Evolutionary conservation across 2,113 vertebrate species (phyloP).

Genomic region (Menura novaehollandiae): DNA sequence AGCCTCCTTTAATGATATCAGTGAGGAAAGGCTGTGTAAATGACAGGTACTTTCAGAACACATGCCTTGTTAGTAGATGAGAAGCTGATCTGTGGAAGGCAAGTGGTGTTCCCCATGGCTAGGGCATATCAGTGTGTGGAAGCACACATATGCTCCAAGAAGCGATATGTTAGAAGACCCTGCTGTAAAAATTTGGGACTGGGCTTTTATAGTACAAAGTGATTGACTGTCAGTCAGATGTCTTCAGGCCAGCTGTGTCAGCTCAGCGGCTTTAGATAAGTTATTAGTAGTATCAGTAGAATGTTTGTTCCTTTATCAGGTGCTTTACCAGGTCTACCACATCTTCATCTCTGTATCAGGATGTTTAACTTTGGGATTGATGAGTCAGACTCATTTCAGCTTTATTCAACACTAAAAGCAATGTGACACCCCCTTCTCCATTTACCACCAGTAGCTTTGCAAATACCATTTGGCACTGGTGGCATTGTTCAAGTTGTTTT

Average conservation of each 20-base stretch:
- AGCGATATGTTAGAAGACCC: not conserved
- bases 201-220: not conserved
- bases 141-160: fast-evolving
- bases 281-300: not conserved
- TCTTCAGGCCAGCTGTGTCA: not conserved
- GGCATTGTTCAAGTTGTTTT: not conserved
- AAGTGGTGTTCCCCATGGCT: not conserved
- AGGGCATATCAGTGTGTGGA: fast-evolving
- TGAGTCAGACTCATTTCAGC: not conserved
- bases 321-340: not conserved
- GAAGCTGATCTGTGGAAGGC: not conserved
- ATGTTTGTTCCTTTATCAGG: not conserved
- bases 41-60: not conserved
- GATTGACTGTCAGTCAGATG: not conserved
- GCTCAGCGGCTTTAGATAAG: not conserved
- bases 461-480: not conserved
- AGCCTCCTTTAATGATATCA: not conserved
- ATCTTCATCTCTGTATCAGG: not conserved
- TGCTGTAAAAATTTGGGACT: not conserved
- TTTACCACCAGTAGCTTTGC: not conserved
- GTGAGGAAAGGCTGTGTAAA: not conserved
- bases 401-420: not conserved
- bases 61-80: not conserved
- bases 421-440: not conserved
- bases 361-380: not conserved